Conservation (phyloP, 2,888 invertebrate genomes). For the Erannis defoliaria region DNA sequence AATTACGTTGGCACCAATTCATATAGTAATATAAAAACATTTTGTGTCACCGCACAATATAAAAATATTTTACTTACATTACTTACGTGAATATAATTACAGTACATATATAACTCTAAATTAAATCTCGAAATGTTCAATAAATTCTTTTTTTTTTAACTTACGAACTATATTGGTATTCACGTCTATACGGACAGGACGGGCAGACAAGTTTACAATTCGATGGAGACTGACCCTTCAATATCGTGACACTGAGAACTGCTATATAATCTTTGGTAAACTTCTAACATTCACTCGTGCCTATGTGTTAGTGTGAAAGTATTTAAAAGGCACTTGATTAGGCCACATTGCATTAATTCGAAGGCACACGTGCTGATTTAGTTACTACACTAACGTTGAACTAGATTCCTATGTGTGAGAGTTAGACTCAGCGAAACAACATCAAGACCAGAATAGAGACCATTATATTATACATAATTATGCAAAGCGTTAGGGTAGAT, state of each 20-base stretch:
- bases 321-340: slow-evolving; percentile 44
- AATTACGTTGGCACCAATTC: slow-evolving; percentile 85
- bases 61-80: slow-evolving; percentile 83
- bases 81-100: slow-evolving; percentile 80
- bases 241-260: slow-evolving; percentile 34
- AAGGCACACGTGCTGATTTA: slow-evolving; percentile 40
- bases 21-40: slow-evolving; percentile 79
- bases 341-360: slow-evolving; percentile 29
- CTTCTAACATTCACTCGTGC: slow-evolving; percentile 36
- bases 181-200: slow-evolving; percentile 65
- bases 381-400: slow-evolving; percentile 13
- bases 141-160: slow-evolving; percentile 73
- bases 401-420: slow-evolving; percentile 2
- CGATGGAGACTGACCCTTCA: slow-evolving; percentile 30
- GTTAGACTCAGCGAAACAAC: slow-evolving; percentile 4
- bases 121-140: slow-evolving; percentile 82
- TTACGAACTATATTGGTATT: slow-evolving; percentile 74
- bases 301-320: slow-evolving; percentile 27
- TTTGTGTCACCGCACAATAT: slow-evolving; percentile 81
- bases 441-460: slow-evolving; percentile 6
- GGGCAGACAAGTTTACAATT: slow-evolving; percentile 49
- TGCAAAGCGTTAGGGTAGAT: background rate
- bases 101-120: slow-evolving; percentile 68
- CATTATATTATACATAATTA: background rate
- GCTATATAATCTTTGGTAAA: slow-evolving; percentile 62